Evolutionary conservation across 1,140 invertebrate species (phyloP).

Genomic region (Colletes latitarsis): DNA sequence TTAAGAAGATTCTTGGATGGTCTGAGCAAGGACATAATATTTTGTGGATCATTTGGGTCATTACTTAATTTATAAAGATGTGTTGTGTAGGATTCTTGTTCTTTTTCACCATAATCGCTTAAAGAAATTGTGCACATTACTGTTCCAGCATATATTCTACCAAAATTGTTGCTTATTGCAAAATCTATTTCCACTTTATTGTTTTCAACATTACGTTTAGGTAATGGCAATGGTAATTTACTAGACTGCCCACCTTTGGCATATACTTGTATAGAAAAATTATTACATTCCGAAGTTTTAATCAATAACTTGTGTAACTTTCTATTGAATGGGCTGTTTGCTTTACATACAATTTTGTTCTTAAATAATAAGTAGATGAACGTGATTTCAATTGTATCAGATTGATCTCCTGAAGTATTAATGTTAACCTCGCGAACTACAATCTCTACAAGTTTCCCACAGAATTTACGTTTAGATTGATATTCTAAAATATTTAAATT

Average conservation of each 20-base stretch:
- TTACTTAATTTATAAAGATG: constrained; percentile 65
- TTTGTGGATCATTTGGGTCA: constrained; percentile 77
- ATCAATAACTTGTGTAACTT: constrained; percentile 76
- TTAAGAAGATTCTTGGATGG: constrained; percentile 45
- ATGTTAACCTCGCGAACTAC: constrained; percentile 73
- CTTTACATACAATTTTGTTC: constrained; percentile 70
- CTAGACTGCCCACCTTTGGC: constrained; percentile 59
- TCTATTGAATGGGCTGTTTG: constrained; percentile 72
- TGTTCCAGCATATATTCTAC: constrained; percentile 68
- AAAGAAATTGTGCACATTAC: constrained; percentile 72
- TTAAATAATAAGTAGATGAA: constrained; percentile 71
- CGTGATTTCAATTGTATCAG: constrained; percentile 53
- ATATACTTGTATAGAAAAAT: constrained; percentile 70
- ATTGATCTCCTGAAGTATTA: constrained; percentile 28
- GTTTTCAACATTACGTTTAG: constrained; percentile 68
- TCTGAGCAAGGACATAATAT: constrained; percentile 56
- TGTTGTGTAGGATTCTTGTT: constrained; percentile 39
- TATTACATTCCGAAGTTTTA: constrained; percentile 64
- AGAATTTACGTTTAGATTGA: constrained; percentile 31
- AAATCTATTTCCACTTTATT: constrained; percentile 74
- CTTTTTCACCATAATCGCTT: constrained; percentile 39
- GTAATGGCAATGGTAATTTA: constrained; percentile 74
- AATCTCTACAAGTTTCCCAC: constrained; percentile 73
- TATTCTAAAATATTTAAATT: constrained; percentile 59
- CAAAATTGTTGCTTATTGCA: constrained; percentile 66